Evolutionary conservation across 2,113 vertebrate species (phyloP).

Genomic region (Aegithalos caudatus): DNA sequence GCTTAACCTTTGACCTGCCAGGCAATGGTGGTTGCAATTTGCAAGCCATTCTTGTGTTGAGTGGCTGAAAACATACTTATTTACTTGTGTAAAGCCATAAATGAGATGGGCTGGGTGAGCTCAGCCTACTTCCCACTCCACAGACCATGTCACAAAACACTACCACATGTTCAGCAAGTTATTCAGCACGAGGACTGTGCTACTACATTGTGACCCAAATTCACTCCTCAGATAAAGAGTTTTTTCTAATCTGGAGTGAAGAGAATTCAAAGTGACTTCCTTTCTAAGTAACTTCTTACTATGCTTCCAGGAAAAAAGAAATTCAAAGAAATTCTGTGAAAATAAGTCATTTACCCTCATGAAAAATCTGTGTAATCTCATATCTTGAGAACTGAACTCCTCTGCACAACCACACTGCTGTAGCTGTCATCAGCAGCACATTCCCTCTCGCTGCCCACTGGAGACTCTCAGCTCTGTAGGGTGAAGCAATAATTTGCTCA

Average conservation of each 20-base stretch:
- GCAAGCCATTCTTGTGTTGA: conserved; percentile 53
- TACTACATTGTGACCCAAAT: conserved; percentile 27
- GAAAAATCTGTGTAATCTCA: background rate
- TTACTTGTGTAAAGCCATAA: conserved; percentile 63
- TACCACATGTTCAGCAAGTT: conserved; percentile 47
- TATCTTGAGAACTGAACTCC: background rate
- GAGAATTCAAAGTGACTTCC: background rate
- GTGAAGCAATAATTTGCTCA: background rate
- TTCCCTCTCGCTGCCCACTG: background rate
- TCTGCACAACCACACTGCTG: background rate
- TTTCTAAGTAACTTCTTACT: background rate
- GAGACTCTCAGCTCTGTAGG: background rate
- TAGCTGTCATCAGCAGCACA: background rate
- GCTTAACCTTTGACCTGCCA: conserved; percentile 60
- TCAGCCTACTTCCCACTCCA: conserved; percentile 47
- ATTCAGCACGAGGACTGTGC: background rate
- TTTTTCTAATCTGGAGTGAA: background rate
- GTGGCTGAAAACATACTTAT: conserved; percentile 58
- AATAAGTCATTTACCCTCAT: background rate
- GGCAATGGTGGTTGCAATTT: conserved; percentile 58
- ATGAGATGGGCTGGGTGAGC: conserved; percentile 39
- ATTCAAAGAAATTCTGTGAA: background rate
- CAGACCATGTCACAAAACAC: conserved; percentile 42
- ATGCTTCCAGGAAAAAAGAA: conserved; percentile 25
- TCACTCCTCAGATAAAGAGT: conserved; percentile 10